A percentile compares a stretch with the other conserved stretches of the same genome.
These are phyloP conservation scores for Drosophila teissieri DNA, from an alignment of 1,140 invertebrate species.

Conservation along the genomic window DNA sequence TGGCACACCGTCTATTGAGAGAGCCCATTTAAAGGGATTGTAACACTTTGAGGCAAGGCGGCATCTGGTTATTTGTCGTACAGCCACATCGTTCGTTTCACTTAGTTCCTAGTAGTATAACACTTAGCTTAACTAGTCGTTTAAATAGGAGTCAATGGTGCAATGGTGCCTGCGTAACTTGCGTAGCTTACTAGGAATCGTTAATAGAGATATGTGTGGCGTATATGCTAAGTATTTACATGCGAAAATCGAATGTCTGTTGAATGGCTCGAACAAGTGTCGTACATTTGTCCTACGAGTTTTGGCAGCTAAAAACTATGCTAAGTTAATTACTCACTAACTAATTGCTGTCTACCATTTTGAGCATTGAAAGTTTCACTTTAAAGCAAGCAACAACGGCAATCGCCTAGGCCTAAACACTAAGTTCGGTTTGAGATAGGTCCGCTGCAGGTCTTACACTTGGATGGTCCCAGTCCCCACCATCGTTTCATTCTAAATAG, in stretches of 20 bases:
- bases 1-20: constrained; percentile 21
- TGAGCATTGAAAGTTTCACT: constrained; percentile 79
- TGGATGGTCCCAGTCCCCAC: neutral
- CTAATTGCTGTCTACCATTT: constrained; percentile 43
- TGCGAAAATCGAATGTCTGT: constrained; percentile 49
- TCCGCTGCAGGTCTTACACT: constrained; percentile 22
- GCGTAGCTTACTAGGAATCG: constrained; percentile 10
- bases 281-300: neutral
- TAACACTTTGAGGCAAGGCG: constrained; percentile 38
- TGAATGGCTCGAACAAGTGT: constrained; percentile 20
- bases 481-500: neutral
- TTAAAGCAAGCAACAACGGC: constrained; percentile 65
- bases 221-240: constrained; percentile 40
- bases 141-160: constrained; percentile 16
- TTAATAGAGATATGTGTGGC: constrained; percentile 1
- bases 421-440: constrained; percentile 34
- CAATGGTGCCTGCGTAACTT: constrained; percentile 2
- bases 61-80: constrained; percentile 22
- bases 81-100: constrained; percentile 22
- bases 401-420: constrained; percentile 43
- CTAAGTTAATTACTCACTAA: constrained; percentile 1
- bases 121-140: constrained; percentile 30
- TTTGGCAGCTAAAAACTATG: constrained; percentile 1
- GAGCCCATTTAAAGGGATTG: constrained; percentile 2
- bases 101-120: constrained; percentile 5